Evolutionary conservation across 2,797 vertebrate genomes (phyloP).

Genomic region (Psittacula derbiana): DNA sequence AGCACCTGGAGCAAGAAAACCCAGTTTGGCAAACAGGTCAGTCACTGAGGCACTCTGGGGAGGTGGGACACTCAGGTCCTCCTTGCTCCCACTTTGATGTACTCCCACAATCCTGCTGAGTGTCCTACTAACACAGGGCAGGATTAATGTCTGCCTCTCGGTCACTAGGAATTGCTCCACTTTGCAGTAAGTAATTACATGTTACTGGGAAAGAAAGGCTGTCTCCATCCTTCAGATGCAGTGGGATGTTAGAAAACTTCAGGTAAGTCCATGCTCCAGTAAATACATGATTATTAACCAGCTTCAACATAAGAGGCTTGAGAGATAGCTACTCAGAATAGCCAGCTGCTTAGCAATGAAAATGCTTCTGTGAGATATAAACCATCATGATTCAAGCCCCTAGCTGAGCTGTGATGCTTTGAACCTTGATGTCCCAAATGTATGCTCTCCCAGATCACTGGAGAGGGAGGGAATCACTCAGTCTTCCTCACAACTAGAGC

Average conservation of each 20-base stretch:
- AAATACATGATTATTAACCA: neutral
- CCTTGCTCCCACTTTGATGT: neutral
- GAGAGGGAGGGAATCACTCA: neutral
- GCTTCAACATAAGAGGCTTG: neutral
- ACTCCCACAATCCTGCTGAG: neutral
- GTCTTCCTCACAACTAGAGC: neutral
- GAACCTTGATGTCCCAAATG: neutral
- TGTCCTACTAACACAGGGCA: neutral
- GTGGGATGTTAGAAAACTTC: neutral
- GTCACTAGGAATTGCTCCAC: neutral
- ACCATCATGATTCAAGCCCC: accelerated
- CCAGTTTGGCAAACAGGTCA: neutral
- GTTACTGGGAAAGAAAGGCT: neutral
- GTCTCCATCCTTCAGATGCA: neutral
- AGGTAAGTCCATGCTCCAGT: neutral
- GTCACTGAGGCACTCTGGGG: neutral
- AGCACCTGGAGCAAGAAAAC: neutral
- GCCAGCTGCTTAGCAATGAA: neutral
- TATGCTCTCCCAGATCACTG: neutral
- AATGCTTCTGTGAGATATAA: neutral
- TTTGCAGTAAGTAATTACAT: neutral
- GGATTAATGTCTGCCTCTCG: neutral
- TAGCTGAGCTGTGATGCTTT: neutral
- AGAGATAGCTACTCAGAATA: neutral
- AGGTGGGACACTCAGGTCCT: neutral